Conservation (phyloP, 1,140 invertebrate species). For the Thereuonema tuberculata region DNA sequence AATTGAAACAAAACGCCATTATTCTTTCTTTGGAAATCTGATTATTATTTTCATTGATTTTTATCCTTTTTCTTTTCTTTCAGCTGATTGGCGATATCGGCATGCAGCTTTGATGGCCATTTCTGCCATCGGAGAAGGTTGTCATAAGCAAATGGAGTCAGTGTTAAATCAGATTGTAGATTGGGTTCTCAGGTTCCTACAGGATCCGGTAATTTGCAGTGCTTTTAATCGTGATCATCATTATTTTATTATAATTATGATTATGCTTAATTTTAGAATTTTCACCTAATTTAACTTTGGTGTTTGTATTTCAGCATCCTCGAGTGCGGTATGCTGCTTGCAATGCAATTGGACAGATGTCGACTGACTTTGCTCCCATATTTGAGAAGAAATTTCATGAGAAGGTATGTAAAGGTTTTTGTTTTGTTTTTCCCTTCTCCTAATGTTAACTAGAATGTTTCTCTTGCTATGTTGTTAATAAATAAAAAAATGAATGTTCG, state of each 20-base stretch:
- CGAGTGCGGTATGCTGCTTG: conserved; percentile 92
- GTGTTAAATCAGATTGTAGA: conserved; percentile 81
- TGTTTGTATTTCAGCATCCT: conserved; percentile 51
- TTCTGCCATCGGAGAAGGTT: conserved; percentile 95
- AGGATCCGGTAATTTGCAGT: conserved; percentile 67
- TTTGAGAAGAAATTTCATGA: conserved; percentile 98
- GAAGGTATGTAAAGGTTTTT: conserved; percentile 34
- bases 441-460: too few relatives aligned
- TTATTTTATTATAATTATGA: too few relatives aligned
- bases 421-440: too few relatives aligned
- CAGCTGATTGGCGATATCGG: conserved; percentile 43
- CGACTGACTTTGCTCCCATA: conserved; percentile 89
- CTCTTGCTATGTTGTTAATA: too few relatives aligned
- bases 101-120: conserved; percentile 97
- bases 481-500: too few relatives aligned
- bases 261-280: too few relatives aligned
- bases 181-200: conserved; percentile 72
- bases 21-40: too few relatives aligned
- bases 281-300: too few relatives aligned
- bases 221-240: too few relatives aligned
- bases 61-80: too few relatives aligned
- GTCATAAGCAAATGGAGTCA: conserved; percentile 93
- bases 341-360: conserved; percentile 99
- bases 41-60: too few relatives aligned
- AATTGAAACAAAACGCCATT: too few relatives aligned